phyloP scores from a whole-genome alignment of 2,888 invertebrate genomes.

The Scaptomyza tumidula region DNA sequence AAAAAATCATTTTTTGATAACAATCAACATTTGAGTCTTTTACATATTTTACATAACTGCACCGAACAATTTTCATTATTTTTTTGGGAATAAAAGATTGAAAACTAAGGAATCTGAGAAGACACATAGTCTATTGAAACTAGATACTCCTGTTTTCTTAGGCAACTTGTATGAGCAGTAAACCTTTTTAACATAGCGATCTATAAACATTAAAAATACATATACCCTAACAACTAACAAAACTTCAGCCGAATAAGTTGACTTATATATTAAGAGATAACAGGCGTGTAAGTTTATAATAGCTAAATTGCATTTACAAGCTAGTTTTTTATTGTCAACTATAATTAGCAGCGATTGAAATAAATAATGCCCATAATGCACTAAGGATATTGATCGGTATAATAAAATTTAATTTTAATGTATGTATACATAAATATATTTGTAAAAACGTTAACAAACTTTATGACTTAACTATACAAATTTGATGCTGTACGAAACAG shows the following conservation, averaged over 20 bases:
- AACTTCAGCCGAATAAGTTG: background rate
- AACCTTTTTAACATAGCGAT: background rate
- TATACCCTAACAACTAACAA: too few relatives aligned
- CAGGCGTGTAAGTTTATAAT: background rate
- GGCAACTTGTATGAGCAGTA: too few relatives aligned
- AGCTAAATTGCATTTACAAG: background rate
- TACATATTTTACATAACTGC: background rate
- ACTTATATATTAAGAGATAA: background rate
- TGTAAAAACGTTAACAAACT: conserved; percentile 71
- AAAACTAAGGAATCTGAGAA: background rate
- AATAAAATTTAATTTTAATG: conserved; percentile 3
- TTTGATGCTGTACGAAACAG: conserved; percentile 49
- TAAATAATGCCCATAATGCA: background rate
- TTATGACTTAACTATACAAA: conserved; percentile 57
- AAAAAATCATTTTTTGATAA: conserved; percentile 21
- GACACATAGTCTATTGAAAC: too few relatives aligned
- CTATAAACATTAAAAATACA: background rate
- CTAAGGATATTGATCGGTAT: background rate
- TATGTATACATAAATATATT: conserved; percentile 33
- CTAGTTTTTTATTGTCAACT: conserved; percentile 11
- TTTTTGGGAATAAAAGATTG: too few relatives aligned
- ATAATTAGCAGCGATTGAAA: background rate
- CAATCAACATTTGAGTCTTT: background rate
- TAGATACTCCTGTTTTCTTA: too few relatives aligned
- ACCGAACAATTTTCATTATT: too few relatives aligned